These are phyloP conservation scores for Spondyliosoma cantharus DNA, from an alignment of 2,797 vertebrate genomes.

Conservation along the genomic window DNA sequence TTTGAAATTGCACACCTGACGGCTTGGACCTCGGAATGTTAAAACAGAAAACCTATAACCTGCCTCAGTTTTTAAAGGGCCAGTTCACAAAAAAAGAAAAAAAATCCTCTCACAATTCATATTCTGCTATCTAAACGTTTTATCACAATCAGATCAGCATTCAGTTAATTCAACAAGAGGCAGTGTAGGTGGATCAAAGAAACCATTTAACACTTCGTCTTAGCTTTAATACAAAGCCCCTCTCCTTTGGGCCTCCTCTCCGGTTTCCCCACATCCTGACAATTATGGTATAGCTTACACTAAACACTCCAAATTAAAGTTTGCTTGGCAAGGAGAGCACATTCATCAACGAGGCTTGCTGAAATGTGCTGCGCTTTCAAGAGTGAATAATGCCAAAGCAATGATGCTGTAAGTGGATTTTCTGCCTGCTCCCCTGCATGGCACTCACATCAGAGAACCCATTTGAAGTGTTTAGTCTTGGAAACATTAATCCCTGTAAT, in stretches of 20 bases:
- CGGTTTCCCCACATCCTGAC: slow-evolving; percentile 52
- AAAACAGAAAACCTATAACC: too few species aligned
- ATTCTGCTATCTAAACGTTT: slow-evolving; percentile 17
- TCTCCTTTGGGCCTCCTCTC: slow-evolving; percentile 52
- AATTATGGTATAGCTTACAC: slow-evolving; percentile 71
- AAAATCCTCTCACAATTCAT: background rate
- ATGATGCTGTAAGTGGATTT: slow-evolving; percentile 81
- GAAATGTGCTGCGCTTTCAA: slow-evolving; percentile 72
- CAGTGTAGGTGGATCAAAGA: slow-evolving; percentile 51
- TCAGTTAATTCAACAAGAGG: slow-evolving; percentile 25
- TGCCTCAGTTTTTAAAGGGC: background rate
- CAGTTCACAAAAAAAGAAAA: background rate
- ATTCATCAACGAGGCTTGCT: slow-evolving; percentile 75
- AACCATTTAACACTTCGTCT: slow-evolving; percentile 44
- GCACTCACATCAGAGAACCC: slow-evolving; percentile 75
- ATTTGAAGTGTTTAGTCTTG: slow-evolving; percentile 81
- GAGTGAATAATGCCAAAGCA: slow-evolving; percentile 80
- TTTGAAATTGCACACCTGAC: too few species aligned
- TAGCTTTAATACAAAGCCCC: slow-evolving; percentile 37
- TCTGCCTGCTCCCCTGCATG: slow-evolving; percentile 76
- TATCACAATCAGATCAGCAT: slow-evolving; percentile 1
- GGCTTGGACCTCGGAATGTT: too few species aligned
- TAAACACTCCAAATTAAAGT: slow-evolving; percentile 78
- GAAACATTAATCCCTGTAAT: slow-evolving; percentile 85
- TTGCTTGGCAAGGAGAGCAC: slow-evolving; percentile 67